These are phyloP conservation scores for Chelonus insularis DNA, from an alignment of 1,140 invertebrate species.

Conservation along the genomic window DNA sequence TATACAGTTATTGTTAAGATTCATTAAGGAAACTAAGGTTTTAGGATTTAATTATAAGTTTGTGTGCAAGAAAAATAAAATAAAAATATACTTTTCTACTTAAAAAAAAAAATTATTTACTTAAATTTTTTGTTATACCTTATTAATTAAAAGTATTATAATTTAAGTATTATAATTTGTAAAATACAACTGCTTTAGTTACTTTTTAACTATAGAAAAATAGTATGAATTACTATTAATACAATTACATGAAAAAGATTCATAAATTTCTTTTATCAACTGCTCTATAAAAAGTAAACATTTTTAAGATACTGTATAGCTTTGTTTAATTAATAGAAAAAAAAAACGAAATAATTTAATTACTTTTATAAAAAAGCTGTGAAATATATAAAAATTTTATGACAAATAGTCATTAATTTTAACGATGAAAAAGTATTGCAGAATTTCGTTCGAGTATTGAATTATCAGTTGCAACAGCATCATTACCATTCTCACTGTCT, in stretches of 20 bases:
- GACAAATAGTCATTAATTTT: neutral
- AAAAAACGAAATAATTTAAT: no score
- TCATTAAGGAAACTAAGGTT: neutral
- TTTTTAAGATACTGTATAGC: no score
- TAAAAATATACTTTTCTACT: constrained; percentile 4
- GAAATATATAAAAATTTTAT: neutral
- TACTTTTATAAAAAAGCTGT: no score
- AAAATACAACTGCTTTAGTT: neutral
- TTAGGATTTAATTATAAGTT: neutral
- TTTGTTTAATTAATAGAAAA: no score
- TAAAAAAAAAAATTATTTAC: neutral
- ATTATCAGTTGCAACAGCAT: constrained; percentile 30
- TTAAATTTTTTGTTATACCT: neutral
- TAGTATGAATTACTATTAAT: neutral
- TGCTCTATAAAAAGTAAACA: no score
- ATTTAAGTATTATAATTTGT: neutral
- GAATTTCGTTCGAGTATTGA: constrained; percentile 36
- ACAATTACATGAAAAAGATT: no score
- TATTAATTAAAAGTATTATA: neutral
- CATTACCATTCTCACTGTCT: constrained; percentile 29
- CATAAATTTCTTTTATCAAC: no score
- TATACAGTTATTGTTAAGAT: constrained; percentile 11
- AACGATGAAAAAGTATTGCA: constrained; percentile 34
- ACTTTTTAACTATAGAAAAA: no score
- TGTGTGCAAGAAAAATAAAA: neutral